Evolutionary conservation across 2,113 vertebrate genomes (phyloP).

Genomic region (Cynocephalus volans): DNA sequence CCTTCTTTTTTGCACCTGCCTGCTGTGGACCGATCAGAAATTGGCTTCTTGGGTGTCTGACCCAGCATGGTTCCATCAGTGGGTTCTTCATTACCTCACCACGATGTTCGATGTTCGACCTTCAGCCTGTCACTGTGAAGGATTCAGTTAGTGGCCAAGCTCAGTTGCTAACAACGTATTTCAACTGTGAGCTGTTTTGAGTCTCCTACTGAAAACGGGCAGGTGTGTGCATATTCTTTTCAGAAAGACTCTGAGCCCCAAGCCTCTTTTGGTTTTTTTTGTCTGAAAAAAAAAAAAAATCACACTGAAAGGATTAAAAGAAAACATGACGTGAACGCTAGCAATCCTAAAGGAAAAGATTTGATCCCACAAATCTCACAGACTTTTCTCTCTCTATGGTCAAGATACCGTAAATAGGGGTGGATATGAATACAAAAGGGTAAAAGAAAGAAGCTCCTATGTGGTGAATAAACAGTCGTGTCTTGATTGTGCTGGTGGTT

Average conservation of each 20-base stretch:
- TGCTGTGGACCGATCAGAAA: background rate
- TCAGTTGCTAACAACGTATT: background rate
- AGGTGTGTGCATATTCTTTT: background rate
- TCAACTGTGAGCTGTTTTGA: background rate
- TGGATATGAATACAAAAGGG: background rate
- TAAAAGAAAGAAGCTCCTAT: fast-evolving
- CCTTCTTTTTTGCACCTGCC: background rate
- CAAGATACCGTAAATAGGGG: background rate
- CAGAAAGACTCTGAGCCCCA: background rate
- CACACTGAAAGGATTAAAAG: background rate
- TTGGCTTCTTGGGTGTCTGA: background rate
- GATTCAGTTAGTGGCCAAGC: background rate
- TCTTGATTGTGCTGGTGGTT: background rate
- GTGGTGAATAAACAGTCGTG: background rate
- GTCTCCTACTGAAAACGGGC: background rate
- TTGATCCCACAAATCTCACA: background rate
- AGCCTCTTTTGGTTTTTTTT: background rate
- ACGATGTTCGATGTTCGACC: background rate
- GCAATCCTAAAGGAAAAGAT: background rate
- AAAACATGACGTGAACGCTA: background rate
- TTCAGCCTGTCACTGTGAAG: background rate
- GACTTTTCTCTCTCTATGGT: background rate
- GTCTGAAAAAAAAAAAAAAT: background rate
- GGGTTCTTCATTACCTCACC: background rate
- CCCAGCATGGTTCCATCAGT: background rate